These are phyloP conservation scores for Dromaius novaehollandiae DNA, from an alignment of 2,113 vertebrate genomes.

Conservation along the genomic window DNA sequence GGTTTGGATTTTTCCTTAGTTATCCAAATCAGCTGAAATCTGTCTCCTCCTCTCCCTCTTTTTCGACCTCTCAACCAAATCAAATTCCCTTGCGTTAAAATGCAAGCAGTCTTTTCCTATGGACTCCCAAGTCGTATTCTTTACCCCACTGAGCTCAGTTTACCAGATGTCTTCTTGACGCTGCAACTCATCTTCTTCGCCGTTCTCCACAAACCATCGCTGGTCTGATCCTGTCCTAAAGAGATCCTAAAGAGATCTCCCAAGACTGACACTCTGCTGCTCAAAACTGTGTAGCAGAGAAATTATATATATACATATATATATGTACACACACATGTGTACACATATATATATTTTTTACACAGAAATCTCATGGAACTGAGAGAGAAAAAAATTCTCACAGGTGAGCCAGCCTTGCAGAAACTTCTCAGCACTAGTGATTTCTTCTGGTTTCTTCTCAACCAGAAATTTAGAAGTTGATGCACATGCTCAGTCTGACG, in stretches of 20 bases:
- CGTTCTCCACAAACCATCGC: not conserved
- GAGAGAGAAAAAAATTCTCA: not conserved
- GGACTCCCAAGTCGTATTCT: not conserved
- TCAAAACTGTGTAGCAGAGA: not conserved
- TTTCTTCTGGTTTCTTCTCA: too few relatives aligned
- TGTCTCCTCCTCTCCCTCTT: not conserved
- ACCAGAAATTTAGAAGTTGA: not conserved
- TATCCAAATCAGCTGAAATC: not conserved
- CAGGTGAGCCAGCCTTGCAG: not conserved
- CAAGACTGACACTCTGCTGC: not conserved
- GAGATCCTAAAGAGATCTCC: not conserved
- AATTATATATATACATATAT: not conserved
- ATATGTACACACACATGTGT: too few relatives aligned
- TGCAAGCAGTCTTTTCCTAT: not conserved
- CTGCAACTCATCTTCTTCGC: not conserved
- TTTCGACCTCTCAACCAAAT: not conserved
- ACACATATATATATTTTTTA: not conserved
- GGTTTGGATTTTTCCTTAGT: conserved; percentile 2
- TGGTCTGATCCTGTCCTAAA: not conserved
- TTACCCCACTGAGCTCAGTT: not conserved
- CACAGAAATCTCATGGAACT: not conserved
- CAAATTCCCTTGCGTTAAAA: not conserved
- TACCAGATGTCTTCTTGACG: not conserved
- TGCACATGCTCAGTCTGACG: not conserved
- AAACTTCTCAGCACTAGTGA: not conserved